Evolutionary conservation across 2,888 invertebrate genomes (phyloP), one percentile per base, ranked within the genome.

Genomic region (Agonopterix subpropinquella): DNA sequence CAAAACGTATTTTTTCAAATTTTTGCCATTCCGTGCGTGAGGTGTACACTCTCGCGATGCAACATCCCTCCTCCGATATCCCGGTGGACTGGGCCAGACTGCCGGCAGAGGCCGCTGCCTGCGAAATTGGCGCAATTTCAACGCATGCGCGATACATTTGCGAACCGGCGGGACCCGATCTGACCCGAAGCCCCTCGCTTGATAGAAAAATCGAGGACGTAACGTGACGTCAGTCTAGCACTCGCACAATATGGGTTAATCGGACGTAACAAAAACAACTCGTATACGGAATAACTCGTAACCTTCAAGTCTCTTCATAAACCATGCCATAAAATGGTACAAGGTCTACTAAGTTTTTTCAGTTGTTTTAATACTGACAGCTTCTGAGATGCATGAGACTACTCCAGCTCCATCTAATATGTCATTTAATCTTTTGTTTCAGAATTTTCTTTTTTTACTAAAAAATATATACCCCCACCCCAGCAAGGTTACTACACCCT

Each of bases 161-260:
- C 75, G 72, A 77, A 71, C 80, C 79, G 81, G 80, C 80, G 76
- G 77, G 73, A 75, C 66, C 75, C 78, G 76, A 79, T 73, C 71
- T 74, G 82, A 77, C 78, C 78, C 80, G 75, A 80, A 77, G 76
- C 77, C 80, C 80, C 79, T 74, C 70, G 80, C 73, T 75, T 80
- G 79, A 81, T 82, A 81, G 77, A 78, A 84, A 86, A 85, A 86
- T 86, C 83, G 85, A 83, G 85, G 82, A 85, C 86, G 82, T 78
- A 77, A 78, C 69, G 77, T 87, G 87, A 88, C 87, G 87, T 88
- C 87, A 88, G 68, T 52, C 13, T 18, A 39, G 65, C 73, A 66
- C 62, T 74, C 71, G 74, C 73, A 76, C 75, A 73, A 81, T 82
- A 77, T 80, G 77, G 81, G 83, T 81, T 82, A 83, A 80, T 81